phyloP scores from a whole-genome alignment of 2,888 invertebrate species.

The Sycophila texana region DNA sequence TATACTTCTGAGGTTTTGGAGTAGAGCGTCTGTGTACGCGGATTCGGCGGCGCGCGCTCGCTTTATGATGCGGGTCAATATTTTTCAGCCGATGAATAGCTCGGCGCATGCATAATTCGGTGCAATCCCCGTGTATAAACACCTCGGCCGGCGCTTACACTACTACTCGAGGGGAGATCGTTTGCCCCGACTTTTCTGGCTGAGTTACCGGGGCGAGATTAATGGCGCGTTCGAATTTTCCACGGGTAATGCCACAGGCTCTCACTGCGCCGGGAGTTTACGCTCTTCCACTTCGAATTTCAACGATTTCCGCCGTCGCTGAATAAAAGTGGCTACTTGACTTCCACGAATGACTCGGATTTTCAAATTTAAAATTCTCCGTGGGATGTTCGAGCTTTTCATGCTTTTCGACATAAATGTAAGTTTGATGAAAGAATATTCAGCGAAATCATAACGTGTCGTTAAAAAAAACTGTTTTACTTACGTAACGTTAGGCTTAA shows the following conservation, averaged over 20 bases:
- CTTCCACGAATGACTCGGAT: neutral
- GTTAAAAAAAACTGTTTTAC: no score
- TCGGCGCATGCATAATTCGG: slow-evolving; percentile 1
- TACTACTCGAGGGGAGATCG: slow-evolving; percentile 15
- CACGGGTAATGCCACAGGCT: neutral
- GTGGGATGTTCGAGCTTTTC: neutral
- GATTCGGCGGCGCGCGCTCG: neutral
- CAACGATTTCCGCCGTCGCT: neutral
- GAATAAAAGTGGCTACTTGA: neutral
- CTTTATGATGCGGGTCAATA: neutral
- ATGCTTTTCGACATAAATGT: no score
- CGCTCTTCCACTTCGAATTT: slow-evolving; percentile 20
- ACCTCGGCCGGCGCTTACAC: no score
- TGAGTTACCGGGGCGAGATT: slow-evolving; percentile 28
- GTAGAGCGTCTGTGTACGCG: no score
- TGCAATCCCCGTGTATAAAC: neutral
- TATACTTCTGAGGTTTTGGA: no score
- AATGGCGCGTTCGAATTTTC: slow-evolving; percentile 37
- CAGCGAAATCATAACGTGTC: no score
- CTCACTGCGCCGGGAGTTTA: slow-evolving; percentile 9
- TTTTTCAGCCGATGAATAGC: neutral
- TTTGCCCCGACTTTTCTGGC: slow-evolving; percentile 2
- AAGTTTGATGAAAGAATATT: no score
- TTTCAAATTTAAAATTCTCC: neutral
- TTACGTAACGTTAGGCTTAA: no score